Evolutionary conservation across 2,888 invertebrate genomes (phyloP).

Genomic region (Drosophila niveifrons): DNA sequence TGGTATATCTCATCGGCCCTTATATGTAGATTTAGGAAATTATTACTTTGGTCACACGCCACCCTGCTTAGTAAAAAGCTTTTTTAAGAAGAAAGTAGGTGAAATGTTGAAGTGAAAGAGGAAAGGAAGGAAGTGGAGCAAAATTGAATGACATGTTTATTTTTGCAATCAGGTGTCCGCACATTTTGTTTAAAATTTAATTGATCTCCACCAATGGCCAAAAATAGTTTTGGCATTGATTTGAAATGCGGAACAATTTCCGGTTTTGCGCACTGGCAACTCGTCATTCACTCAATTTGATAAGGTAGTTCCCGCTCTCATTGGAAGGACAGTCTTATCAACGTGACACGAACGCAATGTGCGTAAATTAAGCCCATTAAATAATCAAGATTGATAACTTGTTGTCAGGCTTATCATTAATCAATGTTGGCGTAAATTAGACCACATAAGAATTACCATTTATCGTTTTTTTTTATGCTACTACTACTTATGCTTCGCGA

Average conservation of each 20-base stretch:
- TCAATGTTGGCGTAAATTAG: neutral
- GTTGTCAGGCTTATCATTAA: neutral
- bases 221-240: slow-evolving; percentile 17
- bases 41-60: too few relatives aligned
- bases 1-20: too few relatives aligned
- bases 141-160: neutral
- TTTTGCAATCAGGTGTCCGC: neutral
- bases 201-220: neutral
- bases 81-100: too few relatives aligned
- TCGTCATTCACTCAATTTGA: slow-evolving; percentile 18
- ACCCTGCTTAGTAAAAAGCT: too few relatives aligned
- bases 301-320: slow-evolving; percentile 21
- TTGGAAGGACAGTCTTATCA: neutral
- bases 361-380: neutral
- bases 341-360: slow-evolving; percentile 23
- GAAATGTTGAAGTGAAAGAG: too few relatives aligned
- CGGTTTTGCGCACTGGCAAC: slow-evolving; percentile 42
- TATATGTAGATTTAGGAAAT: too few relatives aligned
- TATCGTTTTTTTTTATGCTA: neutral
- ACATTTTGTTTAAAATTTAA: slow-evolving; percentile 10
- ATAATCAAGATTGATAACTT: neutral
- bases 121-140: too few relatives aligned
- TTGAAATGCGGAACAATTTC: slow-evolving; percentile 24
- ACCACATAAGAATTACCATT: neutral
- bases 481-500: neutral